phyloP scores from a whole-genome alignment of 2,888 invertebrate species.

The Hermaeophaga mercurialis region DNA sequence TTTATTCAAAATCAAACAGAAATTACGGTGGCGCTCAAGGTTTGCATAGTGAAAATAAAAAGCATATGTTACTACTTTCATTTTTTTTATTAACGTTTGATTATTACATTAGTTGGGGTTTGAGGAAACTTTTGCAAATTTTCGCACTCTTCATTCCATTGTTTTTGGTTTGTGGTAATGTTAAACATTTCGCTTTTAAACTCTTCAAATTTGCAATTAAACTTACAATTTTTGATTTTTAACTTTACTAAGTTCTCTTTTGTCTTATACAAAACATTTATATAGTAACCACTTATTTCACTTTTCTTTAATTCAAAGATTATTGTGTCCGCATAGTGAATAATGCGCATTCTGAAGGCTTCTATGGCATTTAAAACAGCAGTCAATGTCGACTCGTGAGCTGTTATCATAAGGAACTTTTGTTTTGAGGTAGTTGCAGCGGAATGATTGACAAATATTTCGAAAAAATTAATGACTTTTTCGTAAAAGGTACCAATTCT shows the following conservation, averaged over 20 bases:
- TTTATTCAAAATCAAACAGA: too few species aligned
- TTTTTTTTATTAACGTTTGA: too few species aligned
- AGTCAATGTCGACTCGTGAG: conserved; percentile 80
- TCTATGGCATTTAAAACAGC: conserved; percentile 74
- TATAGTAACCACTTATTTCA: conserved; percentile 36
- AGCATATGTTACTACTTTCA: too few species aligned
- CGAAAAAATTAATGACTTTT: conserved; percentile 69
- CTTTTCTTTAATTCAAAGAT: conserved; percentile 69
- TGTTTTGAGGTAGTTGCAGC: conserved; percentile 42
- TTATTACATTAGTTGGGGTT: too few species aligned
- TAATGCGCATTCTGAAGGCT: conserved; percentile 69
- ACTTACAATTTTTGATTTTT: conserved; percentile 68
- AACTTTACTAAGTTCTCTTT: conserved; percentile 64
- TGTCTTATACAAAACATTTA: conserved; percentile 66
- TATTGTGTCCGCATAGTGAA: conserved; percentile 71
- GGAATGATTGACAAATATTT: conserved; percentile 41
- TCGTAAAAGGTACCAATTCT: conserved; percentile 69
- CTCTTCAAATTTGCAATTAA: conserved; percentile 66
- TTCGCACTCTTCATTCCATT: conserved; percentile 4
- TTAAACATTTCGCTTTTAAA: conserved; percentile 64
- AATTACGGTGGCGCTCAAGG: too few species aligned
- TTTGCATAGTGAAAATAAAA: too few species aligned
- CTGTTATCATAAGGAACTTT: conserved; percentile 75
- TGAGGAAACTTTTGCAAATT: too few species aligned
- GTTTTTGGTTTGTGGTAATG: background rate